These are phyloP conservation scores for Imbricaverruca yamaguchii DNA, from an alignment of 2,888 invertebrate genomes.

Conservation along the genomic window DNA sequence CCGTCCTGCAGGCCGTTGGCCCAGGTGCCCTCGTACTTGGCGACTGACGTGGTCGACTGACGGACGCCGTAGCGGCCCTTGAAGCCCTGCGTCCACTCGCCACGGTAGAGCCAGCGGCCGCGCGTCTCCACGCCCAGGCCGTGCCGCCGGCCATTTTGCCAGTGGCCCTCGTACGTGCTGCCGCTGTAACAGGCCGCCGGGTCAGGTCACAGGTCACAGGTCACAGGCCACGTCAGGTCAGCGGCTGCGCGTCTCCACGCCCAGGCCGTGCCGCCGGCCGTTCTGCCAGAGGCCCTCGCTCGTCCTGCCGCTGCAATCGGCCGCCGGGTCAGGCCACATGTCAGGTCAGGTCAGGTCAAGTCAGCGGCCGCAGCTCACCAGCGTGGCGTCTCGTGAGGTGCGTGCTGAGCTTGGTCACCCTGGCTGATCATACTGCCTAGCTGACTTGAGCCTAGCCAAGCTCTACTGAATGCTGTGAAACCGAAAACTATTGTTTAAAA, in stretches of 20 bases:
- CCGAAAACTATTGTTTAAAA: too few species aligned
- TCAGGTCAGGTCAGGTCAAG: constrained; percentile 96
- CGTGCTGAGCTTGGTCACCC: too few species aligned
- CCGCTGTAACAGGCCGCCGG: constrained; percentile 57
- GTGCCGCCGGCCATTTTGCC: constrained; percentile 98
- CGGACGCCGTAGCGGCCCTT: constrained; percentile 98
- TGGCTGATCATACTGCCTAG: too few species aligned
- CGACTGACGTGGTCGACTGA: constrained; percentile 88
- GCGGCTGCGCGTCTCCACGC: constrained; percentile 91
- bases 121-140: constrained; percentile 95
- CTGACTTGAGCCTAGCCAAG: too few species aligned
- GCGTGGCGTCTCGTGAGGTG: too few species aligned
- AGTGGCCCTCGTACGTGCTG: constrained; percentile 94
- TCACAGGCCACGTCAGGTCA: constrained; percentile 98
- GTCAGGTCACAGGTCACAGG: too few species aligned
- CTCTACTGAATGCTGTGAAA: too few species aligned
- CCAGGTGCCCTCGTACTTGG: constrained; percentile 98
- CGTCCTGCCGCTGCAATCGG: constrained; percentile 72
- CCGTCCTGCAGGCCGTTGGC: constrained; percentile 98
- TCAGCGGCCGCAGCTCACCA: constrained; percentile 91
- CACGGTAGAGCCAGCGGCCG: constrained; percentile 93
- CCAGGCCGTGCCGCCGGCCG: constrained; percentile 95
- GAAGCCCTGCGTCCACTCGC: constrained; percentile 98
- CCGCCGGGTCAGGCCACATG: too few species aligned
- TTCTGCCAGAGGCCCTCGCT: constrained; percentile 99